Percentiles rank a stretch among this genome's conserved stretches.
Evolutionary conservation across 2,888 invertebrate species (phyloP).

Genomic region (Agriotes lineatus): DNA sequence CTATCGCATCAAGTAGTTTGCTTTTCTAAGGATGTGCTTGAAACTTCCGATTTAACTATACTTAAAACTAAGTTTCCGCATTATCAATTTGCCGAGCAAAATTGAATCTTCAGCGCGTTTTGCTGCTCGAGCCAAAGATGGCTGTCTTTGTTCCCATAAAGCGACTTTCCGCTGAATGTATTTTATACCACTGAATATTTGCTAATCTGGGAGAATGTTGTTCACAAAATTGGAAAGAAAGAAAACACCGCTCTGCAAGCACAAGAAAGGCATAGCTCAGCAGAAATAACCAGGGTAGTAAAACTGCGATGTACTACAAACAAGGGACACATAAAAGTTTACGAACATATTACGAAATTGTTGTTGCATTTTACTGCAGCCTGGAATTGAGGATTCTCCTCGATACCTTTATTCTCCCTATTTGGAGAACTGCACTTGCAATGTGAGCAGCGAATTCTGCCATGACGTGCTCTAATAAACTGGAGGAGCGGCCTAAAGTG

Average conservation of each 20-base stretch:
- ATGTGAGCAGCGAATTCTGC: no score
- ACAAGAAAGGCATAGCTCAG: neutral
- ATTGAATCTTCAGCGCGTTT: no score
- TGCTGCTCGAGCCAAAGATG: no score
- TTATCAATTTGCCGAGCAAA: neutral
- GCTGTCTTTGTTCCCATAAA: no score
- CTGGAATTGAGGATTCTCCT: neutral
- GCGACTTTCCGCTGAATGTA: no score
- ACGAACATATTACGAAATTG: conserved; percentile 9
- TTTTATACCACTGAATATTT: no score
- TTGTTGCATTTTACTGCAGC: conserved; percentile 12
- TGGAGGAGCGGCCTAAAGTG: neutral
- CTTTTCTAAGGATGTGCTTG: conserved; percentile 9
- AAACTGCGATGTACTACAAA: neutral
- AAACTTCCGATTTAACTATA: conserved; percentile 23
- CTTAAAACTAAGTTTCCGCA: neutral
- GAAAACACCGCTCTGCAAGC: neutral
- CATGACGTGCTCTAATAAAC: neutral
- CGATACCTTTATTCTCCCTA: neutral
- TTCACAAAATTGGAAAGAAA: neutral
- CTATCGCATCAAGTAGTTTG: conserved; percentile 19
- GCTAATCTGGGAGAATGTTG: no score
- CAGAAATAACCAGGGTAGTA: neutral
- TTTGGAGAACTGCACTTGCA: conserved; percentile 1
- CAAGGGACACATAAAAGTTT: conserved; percentile 6